Conservation (phyloP, 2,113 vertebrate genomes). For the Xenopus laevis region DNA sequence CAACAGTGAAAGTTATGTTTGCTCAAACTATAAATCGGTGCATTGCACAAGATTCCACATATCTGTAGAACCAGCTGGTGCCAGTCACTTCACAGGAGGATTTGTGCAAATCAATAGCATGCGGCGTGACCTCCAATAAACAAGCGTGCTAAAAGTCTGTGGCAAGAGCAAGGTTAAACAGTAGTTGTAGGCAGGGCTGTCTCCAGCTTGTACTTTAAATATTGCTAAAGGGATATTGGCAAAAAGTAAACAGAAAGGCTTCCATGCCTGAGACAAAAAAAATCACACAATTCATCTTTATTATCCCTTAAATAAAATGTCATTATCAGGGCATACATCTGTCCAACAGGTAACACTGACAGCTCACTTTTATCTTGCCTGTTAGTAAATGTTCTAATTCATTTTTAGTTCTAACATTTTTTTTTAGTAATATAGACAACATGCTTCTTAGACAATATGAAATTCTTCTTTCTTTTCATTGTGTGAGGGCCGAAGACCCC, state of each 20-base stretch:
- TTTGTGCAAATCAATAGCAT: neutral
- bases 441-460: no score
- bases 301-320: no score
- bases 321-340: no score
- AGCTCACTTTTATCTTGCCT: no score
- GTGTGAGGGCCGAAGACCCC: no score
- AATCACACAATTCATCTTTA: no score
- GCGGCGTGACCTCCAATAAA: neutral
- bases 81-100: slow-evolving; percentile 12
- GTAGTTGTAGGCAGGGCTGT: slow-evolving; percentile 24
- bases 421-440: no score
- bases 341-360: no score
- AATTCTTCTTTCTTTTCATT: no score
- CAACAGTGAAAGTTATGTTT: no score
- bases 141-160: neutral
- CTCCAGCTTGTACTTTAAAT: slow-evolving; percentile 31
- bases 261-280: neutral
- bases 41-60: slow-evolving; percentile 20
- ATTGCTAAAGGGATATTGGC: slow-evolving; percentile 12
- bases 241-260: slow-evolving; percentile 5
- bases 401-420: no score
- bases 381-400: no score
- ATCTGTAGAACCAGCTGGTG: slow-evolving; percentile 5
- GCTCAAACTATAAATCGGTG: neutral
- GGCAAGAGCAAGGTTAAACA: neutral